Evolutionary conservation across 2,113 vertebrate species (phyloP).

Genomic region (Bubo bubo): DNA sequence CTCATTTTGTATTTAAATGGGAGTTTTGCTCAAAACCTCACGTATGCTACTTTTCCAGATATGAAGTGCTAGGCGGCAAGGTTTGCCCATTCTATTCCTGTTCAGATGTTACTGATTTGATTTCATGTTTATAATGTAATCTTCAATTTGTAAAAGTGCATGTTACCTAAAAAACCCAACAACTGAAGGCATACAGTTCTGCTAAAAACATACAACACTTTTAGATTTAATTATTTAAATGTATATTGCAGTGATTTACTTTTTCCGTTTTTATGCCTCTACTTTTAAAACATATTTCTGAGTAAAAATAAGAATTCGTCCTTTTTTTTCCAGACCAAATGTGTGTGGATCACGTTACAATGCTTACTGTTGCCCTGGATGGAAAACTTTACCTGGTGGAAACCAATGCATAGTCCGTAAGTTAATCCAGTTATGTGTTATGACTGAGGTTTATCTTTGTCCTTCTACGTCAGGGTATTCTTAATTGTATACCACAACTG

Average conservation of each 20-base stretch:
- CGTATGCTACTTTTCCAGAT: not conserved
- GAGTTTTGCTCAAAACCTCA: not conserved
- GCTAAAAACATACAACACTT: not conserved
- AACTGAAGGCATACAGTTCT: not conserved
- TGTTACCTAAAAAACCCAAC: not conserved
- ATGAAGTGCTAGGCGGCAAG: not conserved
- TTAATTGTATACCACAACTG: not conserved
- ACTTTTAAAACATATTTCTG: not conserved
- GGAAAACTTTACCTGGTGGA: constrained; percentile 97
- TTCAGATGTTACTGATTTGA: not conserved
- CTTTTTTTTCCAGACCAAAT: constrained; percentile 84
- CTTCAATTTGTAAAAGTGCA: not conserved
- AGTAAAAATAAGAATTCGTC: not conserved
- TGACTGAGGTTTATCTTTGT: not conserved
- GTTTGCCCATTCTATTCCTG: not conserved
- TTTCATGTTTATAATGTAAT: not conserved
- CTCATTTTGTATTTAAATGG: not conserved
- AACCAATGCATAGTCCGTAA: constrained; percentile 99
- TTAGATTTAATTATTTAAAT: not conserved
- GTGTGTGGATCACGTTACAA: constrained; percentile 96
- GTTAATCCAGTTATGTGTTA: constrained; percentile 64
- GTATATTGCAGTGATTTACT: not conserved
- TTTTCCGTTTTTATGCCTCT: not conserved
- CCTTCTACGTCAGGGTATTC: not conserved
- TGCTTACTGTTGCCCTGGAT: constrained; percentile 96